These are phyloP conservation scores for Apolygus lucorum DNA, from an alignment of 1,140 invertebrate species.

Conservation along the genomic window DNA sequence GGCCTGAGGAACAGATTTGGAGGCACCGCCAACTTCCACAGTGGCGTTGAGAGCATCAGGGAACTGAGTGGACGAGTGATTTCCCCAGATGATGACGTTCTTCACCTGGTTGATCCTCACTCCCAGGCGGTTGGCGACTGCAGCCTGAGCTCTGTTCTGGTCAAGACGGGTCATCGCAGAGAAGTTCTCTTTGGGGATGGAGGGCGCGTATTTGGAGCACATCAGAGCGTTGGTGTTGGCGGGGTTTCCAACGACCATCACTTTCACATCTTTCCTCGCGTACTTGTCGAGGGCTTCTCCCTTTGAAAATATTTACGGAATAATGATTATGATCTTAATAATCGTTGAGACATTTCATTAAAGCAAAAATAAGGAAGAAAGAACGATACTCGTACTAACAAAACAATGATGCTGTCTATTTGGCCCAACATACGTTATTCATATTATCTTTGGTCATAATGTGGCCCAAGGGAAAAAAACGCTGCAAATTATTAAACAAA, in stretches of 20 bases:
- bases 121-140: conserved; percentile 31
- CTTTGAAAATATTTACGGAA: conserved; percentile 35
- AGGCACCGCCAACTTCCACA: conserved; percentile 48
- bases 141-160: conserved; percentile 62
- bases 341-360: no score
- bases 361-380: no score
- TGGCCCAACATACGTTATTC: no score
- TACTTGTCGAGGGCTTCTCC: conserved; percentile 87
- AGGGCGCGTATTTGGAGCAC: conserved; percentile 92
- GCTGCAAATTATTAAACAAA: no score
- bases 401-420: no score
- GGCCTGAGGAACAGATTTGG: conserved; percentile 53
- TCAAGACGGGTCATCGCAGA: conserved; percentile 97
- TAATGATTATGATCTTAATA: no score
- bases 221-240: conserved; percentile 99
- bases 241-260: conserved; percentile 97
- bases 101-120: conserved; percentile 39
- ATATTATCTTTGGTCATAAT: no score
- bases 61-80: conserved; percentile 98
- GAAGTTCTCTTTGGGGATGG: conserved; percentile 94
- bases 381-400: no score
- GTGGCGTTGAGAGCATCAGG: conserved; percentile 87
- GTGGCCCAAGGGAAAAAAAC: no score
- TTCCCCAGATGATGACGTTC: conserved; percentile 98
- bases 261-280: conserved; percentile 91